Conservation (phyloP, 2,888 invertebrate species). For the Pachliopta kotzebuea region DNA sequence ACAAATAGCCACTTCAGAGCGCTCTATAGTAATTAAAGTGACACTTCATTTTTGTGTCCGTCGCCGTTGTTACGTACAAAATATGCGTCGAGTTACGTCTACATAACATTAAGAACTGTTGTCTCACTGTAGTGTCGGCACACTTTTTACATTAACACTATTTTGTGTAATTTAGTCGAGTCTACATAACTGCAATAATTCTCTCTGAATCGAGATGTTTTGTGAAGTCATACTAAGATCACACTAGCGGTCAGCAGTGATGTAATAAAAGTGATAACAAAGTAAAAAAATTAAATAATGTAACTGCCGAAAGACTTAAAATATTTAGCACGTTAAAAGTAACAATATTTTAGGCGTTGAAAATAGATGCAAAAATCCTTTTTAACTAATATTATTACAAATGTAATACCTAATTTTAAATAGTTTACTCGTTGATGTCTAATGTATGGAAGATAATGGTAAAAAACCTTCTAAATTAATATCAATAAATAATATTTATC, state of each 20-base stretch:
- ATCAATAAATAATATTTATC: too few relatives aligned
- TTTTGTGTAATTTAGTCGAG: conserved; percentile 21
- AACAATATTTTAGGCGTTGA: not conserved
- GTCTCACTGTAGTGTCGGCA: conserved; percentile 6
- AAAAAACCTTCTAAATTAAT: too few relatives aligned
- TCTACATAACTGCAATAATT: conserved; percentile 16
- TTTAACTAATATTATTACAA: not conserved
- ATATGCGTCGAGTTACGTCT: conserved; percentile 46
- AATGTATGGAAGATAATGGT: not conserved
- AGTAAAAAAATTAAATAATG: not conserved
- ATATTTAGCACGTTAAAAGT: not conserved
- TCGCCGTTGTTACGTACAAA: conserved; percentile 38
- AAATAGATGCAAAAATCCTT: not conserved
- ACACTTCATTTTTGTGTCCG: conserved; percentile 41
- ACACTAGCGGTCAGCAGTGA: conserved; percentile 3
- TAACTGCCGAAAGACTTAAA: not conserved
- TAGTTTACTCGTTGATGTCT: not conserved
- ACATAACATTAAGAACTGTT: conserved; percentile 22
- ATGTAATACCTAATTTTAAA: too few relatives aligned
- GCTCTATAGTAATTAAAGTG: conserved; percentile 57
- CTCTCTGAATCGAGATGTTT: conserved; percentile 6
- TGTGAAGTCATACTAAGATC: conserved; percentile 16
- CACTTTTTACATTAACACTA: conserved; percentile 24
- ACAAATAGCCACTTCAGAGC: conserved; percentile 47
- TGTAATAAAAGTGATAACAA: not conserved